These are phyloP conservation scores for Ramphastos sulfuratus DNA, from an alignment of 2,113 vertebrate species.

Conservation along the genomic window DNA sequence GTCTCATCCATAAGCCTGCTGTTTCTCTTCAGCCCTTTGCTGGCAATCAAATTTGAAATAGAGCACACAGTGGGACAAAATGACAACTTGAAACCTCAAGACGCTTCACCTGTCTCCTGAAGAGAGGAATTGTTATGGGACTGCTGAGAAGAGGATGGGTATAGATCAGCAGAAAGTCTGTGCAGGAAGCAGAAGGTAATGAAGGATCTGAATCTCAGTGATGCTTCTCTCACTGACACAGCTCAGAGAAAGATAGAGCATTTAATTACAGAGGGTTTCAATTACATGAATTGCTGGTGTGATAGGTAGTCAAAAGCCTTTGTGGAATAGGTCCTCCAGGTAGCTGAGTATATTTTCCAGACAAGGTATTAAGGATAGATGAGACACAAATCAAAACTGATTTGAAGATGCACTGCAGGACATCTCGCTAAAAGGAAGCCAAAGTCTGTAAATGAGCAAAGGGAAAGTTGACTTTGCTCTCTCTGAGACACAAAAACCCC, in stretches of 20 bases:
- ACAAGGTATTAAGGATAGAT: background rate
- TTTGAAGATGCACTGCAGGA: background rate
- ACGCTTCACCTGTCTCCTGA: background rate
- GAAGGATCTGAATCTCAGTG: background rate
- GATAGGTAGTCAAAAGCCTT: background rate
- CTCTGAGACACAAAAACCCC: background rate
- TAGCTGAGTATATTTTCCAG: background rate
- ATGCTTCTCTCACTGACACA: background rate
- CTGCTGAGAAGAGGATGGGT: background rate
- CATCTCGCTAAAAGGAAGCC: background rate
- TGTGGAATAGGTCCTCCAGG: background rate
- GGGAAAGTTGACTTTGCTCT: background rate
- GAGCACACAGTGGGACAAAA: background rate
- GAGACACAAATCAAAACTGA: background rate
- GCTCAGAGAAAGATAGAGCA: background rate
- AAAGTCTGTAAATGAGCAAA: background rate
- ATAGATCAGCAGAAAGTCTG: background rate
- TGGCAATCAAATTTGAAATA: background rate
- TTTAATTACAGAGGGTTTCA: slow-evolving; percentile 17
- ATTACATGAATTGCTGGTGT: background rate
- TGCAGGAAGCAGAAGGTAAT: background rate
- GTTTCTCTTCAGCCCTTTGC: background rate
- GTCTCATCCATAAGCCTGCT: background rate
- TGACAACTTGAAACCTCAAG: background rate
- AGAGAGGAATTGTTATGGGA: background rate